These are phyloP conservation scores for Aurelia sp. DNA, from an alignment of 30 jellyfish, hydroid and myxozoan species.

Conservation along the genomic window DNA sequence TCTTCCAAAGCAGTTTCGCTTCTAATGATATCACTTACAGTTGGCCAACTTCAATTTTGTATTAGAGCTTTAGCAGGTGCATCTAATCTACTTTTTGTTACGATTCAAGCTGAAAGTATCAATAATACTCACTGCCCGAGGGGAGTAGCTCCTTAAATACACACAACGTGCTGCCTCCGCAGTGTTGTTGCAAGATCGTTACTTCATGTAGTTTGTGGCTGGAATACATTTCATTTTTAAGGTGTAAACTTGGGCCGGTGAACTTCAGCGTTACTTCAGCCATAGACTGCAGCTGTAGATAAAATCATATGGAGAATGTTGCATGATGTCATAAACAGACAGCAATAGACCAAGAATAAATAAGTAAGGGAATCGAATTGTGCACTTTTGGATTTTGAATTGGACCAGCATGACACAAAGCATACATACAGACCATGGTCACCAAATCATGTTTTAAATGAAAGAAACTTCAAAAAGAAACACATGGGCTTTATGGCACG, in stretches of 20 bases:
- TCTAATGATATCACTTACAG: too few species aligned
- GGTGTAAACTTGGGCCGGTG: slow-evolving; percentile 79
- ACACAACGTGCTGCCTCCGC: slow-evolving; percentile 97
- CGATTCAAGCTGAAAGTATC: not conserved
- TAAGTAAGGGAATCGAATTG: too few species aligned
- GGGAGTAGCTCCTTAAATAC: slow-evolving; percentile 89
- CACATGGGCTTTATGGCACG: too few species aligned
- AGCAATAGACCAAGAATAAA: not conserved
- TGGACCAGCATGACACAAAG: too few species aligned
- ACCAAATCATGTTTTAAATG: too few species aligned
- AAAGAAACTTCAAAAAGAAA: too few species aligned
- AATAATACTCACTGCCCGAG: slow-evolving; percentile 74
- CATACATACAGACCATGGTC: too few species aligned
- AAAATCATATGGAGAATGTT: not conserved
- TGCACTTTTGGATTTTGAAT: too few species aligned
- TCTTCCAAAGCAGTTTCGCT: too few species aligned
- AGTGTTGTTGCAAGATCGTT: slow-evolving; percentile 91
- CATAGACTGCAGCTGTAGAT: slow-evolving; percentile 88
- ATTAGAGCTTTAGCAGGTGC: too few species aligned
- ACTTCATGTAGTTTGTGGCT: slow-evolving; percentile 75
- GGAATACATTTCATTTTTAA: slow-evolving; percentile 74
- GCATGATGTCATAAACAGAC: not conserved
- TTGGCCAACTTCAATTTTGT: too few species aligned
- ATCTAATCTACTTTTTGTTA: too few species aligned
- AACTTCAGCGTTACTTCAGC: slow-evolving; percentile 95